A percentile compares a stretch with the other conserved stretches of the same genome.
Conservation (phyloP, 2,113 vertebrate species). For the Muntiacus muntjak region DNA sequence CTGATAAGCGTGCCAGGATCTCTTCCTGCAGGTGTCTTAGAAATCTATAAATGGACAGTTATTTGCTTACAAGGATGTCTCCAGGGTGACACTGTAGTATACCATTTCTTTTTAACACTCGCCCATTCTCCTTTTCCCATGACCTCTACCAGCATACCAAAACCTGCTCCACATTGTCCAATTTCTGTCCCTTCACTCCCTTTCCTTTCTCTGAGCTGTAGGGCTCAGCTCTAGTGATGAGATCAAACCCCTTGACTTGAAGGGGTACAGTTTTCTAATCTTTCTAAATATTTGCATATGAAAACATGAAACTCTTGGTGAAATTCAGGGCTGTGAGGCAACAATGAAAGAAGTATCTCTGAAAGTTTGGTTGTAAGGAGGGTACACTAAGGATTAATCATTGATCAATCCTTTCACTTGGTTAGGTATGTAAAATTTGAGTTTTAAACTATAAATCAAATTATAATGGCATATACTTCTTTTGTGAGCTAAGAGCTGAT, state of each 20-base stretch:
- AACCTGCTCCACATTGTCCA: background rate
- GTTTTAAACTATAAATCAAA: background rate
- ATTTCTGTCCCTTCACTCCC: background rate
- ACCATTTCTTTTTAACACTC: background rate
- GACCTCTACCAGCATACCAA: background rate
- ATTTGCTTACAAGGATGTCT: background rate
- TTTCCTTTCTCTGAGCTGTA: background rate
- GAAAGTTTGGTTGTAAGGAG: background rate
- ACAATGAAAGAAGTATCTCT: background rate
- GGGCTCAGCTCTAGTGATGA: background rate
- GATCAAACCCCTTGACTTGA: background rate
- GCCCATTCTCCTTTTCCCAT: background rate
- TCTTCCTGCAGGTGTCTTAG: background rate
- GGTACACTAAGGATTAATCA: background rate
- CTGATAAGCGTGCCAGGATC: background rate
- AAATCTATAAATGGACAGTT: background rate
- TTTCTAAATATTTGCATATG: background rate
- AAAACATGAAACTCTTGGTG: background rate
- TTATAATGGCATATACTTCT: background rate
- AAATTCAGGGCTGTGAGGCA: background rate
- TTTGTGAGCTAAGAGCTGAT: background rate
- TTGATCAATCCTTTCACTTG: background rate
- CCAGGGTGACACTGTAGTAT: background rate
- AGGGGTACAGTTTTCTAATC: background rate
- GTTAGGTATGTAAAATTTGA: background rate